phyloP scores from a whole-genome alignment of 2,113 vertebrate species.

The Uria lomvia region DNA sequence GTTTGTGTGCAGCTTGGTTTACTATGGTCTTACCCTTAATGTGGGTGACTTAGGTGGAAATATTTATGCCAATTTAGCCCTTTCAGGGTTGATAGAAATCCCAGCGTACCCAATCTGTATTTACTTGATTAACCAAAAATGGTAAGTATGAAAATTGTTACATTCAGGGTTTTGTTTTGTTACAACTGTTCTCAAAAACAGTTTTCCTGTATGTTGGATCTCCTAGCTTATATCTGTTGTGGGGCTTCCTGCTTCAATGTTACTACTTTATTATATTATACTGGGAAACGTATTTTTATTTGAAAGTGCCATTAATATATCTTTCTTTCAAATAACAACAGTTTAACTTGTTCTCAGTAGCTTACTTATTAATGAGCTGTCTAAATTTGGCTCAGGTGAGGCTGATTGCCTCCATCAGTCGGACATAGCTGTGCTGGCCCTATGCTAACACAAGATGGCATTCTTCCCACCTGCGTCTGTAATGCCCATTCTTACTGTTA shows the following conservation, averaged over 20 bases:
- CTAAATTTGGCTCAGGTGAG: background rate
- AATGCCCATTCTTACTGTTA: background rate
- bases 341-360: background rate
- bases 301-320: background rate
- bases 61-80: constrained; percentile 78
- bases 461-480: background rate
- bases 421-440: background rate
- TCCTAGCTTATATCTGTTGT: background rate
- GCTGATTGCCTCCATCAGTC: rapidly evolving
- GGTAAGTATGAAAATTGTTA: constrained; percentile 64
- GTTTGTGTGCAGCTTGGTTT: constrained; percentile 85
- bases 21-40: constrained; percentile 82
- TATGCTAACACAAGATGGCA: background rate
- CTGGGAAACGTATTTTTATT: background rate
- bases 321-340: background rate
- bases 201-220: background rate
- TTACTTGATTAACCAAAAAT: constrained; percentile 79
- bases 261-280: background rate
- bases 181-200: background rate
- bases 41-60: constrained; percentile 77
- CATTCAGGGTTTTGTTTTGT: background rate
- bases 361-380: rapidly evolving
- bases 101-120: constrained; percentile 81
- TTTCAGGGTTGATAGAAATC: constrained; percentile 81
- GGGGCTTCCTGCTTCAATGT: background rate